A percentile compares a stretch with the other conserved stretches of the same genome.
Conservation (phyloP, 2,888 invertebrate genomes). For the Lasioglossum oenotherae region DNA sequence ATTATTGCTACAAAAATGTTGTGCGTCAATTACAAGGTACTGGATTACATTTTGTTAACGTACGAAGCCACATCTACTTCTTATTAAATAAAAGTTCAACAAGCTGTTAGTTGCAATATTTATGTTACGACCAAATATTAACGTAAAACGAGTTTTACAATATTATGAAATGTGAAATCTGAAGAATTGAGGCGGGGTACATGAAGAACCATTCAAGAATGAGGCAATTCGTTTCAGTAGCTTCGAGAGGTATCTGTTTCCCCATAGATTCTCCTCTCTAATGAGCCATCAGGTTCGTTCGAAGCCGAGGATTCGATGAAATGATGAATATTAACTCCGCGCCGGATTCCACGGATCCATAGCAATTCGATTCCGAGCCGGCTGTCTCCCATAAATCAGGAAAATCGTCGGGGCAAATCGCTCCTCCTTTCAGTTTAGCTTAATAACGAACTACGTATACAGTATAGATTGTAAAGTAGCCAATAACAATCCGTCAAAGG, state of each 20-base stretch:
- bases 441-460: constrained; percentile 23
- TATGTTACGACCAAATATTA: background rate
- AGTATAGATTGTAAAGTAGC: constrained; percentile 6
- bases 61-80: too few relatives aligned
- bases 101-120: too few relatives aligned
- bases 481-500: constrained; percentile 50
- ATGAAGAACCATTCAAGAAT: background rate
- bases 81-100: too few relatives aligned
- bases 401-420: constrained; percentile 8
- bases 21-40: background rate
- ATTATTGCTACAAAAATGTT: too few relatives aligned
- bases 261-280: constrained; percentile 35
- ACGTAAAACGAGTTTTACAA: background rate
- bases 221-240: background rate
- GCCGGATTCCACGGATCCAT: constrained; percentile 6
- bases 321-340: constrained; percentile 57
- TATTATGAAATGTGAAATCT: background rate
- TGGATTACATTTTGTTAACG: background rate
- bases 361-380: constrained; percentile 7
- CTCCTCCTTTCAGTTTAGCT: background rate
- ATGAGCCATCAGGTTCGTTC: constrained; percentile 47
- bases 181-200: background rate
- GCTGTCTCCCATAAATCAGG: constrained; percentile 45
- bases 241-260: constrained; percentile 21
- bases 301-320: constrained; percentile 25